Conservation (phyloP, 1,140 invertebrate genomes). For the Frieseomelitta varia region DNA sequence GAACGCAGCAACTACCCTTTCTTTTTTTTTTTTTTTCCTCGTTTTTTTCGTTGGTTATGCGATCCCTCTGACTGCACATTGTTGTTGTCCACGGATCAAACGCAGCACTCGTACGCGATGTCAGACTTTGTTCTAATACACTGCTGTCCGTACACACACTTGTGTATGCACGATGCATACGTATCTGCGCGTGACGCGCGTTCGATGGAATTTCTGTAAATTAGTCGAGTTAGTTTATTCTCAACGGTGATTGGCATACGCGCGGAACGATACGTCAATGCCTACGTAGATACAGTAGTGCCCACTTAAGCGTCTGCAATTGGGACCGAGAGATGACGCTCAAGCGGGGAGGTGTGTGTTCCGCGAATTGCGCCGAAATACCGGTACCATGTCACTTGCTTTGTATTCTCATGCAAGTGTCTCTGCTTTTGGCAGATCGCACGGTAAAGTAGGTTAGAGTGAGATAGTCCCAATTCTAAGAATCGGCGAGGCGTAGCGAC, state of each 20-base stretch:
- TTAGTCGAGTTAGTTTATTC: background rate
- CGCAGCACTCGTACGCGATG: constrained; percentile 15
- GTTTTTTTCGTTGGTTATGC: background rate
- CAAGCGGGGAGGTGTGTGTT: no score
- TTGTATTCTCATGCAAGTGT: no score
- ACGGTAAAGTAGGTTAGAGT: no score
- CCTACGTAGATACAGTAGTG: no score
- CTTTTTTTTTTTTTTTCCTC: no score
- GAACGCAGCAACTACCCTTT: constrained; percentile 6
- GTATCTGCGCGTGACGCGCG: background rate
- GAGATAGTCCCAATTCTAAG: no score
- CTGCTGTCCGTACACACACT: constrained; percentile 16
- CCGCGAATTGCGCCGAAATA: no score
- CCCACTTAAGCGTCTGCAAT: no score
- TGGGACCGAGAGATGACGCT: no score
- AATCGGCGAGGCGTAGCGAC: no score
- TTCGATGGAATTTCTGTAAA: background rate
- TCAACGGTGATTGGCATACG: background rate
- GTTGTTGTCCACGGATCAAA: constrained; percentile 26
- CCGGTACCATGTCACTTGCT: no score
- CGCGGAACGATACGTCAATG: background rate
- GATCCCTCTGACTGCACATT: constrained; percentile 37
- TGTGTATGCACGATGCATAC: background rate
- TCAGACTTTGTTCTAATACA: constrained; percentile 24
- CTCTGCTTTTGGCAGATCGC: no score